Conservation (phyloP, 2,113 vertebrate genomes). For the Columba livia region DNA sequence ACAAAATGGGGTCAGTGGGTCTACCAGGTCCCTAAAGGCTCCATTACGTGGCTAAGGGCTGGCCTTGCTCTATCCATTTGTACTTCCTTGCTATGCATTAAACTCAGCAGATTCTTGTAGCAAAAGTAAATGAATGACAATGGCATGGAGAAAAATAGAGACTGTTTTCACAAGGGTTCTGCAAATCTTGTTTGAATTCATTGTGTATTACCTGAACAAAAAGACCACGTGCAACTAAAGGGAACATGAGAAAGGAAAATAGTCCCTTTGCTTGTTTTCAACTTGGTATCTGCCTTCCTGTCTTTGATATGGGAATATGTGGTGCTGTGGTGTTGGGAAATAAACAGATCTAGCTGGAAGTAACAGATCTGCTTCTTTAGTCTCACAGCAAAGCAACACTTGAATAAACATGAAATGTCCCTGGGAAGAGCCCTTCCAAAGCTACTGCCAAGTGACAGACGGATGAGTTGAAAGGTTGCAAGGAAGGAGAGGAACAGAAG, state of each 20-base stretch:
- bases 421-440: background rate
- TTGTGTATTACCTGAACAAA: background rate
- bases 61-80: background rate
- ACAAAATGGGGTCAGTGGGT: background rate
- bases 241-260: background rate
- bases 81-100: background rate
- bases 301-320: background rate
- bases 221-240: background rate
- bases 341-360: conserved; percentile 30
- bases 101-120: background rate
- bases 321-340: background rate
- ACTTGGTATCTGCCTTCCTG: background rate
- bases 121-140: background rate
- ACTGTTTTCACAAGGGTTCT: background rate
- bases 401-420: conserved; percentile 35
- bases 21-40: background rate
- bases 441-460: conserved; percentile 56
- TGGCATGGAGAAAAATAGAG: background rate
- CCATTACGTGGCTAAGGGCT: background rate
- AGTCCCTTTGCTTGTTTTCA: background rate
- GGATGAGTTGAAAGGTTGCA: conserved; percentile 37
- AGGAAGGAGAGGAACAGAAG: conserved; percentile 3
- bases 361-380: conserved; percentile 7
- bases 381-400: conserved; percentile 45
- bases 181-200: background rate